phyloP scores from a whole-genome alignment of 1,140 invertebrate species.

The Drosophila bipectinata region DNA sequence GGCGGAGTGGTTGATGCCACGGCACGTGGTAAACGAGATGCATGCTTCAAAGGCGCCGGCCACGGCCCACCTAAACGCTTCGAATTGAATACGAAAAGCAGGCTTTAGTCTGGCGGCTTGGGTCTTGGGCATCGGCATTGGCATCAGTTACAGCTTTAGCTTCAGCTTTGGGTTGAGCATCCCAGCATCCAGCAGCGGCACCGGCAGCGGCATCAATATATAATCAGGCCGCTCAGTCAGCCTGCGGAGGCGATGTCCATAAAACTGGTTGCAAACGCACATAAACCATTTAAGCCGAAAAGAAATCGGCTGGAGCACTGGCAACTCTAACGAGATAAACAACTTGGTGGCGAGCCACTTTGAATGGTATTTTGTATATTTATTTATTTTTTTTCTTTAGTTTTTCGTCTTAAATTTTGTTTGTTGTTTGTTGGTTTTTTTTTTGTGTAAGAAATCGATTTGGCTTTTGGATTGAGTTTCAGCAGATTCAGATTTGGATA shows the following conservation, averaged over 20 bases:
- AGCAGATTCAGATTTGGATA: slow-evolving; percentile 12
- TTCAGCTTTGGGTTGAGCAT: slow-evolving; percentile 24
- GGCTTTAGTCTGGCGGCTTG: slow-evolving; percentile 10
- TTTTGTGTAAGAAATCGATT: slow-evolving; percentile 67
- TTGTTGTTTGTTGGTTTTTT: slow-evolving; percentile 25
- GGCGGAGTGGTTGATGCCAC: slow-evolving; percentile 40
- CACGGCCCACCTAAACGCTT: slow-evolving; percentile 70
- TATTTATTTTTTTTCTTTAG: background rate
- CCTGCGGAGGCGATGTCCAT: slow-evolving; percentile 58
- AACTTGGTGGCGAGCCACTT: slow-evolving; percentile 51
- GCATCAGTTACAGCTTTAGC: slow-evolving; percentile 9
- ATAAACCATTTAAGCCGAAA: slow-evolving; percentile 82
- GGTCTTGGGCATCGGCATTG: slow-evolving; percentile 6
- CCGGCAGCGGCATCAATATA: slow-evolving; percentile 47
- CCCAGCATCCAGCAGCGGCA: slow-evolving; percentile 4
- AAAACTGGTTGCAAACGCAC: slow-evolving; percentile 80
- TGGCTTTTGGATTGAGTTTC: slow-evolving; percentile 21
- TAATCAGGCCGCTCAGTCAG: slow-evolving; percentile 50
- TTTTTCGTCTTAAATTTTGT: background rate
- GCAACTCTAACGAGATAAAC: slow-evolving; percentile 71
- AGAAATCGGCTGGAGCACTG: slow-evolving; percentile 70
- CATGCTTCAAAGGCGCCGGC: slow-evolving; percentile 76
- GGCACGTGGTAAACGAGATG: slow-evolving; percentile 79
- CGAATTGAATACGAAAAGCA: slow-evolving; percentile 58
- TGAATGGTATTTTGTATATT: slow-evolving; percentile 60